Conservation (phyloP, 2,113 vertebrate genomes). For the Melanerpes aurifrons region DNA sequence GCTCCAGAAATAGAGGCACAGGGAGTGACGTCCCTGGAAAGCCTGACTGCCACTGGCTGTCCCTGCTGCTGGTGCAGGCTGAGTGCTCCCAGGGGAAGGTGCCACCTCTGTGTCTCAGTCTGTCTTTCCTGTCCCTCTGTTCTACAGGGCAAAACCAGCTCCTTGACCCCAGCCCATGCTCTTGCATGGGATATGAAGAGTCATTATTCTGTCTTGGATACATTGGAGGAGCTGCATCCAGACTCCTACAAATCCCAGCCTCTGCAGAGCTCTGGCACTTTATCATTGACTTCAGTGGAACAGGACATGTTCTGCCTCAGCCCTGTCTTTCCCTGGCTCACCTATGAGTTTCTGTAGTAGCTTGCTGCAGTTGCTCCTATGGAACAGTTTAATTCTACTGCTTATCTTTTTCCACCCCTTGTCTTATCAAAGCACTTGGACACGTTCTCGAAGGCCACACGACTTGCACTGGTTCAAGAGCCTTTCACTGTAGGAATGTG, state of each 20-base stretch:
- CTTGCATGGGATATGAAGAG: not conserved
- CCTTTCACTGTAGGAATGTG: not conserved
- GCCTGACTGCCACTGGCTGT: not conserved
- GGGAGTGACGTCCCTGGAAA: not conserved
- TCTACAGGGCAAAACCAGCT: not conserved
- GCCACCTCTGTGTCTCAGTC: not conserved
- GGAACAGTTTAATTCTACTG: not conserved
- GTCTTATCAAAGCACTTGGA: not conserved
- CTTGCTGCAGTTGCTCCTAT: not conserved
- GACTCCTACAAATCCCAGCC: not conserved
- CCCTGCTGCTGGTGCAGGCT: fast-evolving
- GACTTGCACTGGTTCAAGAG: not conserved
- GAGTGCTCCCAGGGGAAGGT: not conserved
- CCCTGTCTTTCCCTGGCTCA: not conserved
- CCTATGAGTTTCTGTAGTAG: not conserved
- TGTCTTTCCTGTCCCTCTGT: not conserved
- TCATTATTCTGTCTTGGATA: not conserved
- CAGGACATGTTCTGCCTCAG: not conserved
- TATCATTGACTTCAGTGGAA: not conserved
- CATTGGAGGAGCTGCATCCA: not conserved
- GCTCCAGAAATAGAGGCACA: not conserved
- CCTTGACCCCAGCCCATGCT: not conserved
- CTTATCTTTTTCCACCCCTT: not conserved
- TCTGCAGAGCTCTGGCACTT: not conserved
- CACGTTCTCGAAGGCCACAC: not conserved